Conservation (phyloP, 2,797 vertebrate genomes). For the Centropyge bicolor region DNA sequence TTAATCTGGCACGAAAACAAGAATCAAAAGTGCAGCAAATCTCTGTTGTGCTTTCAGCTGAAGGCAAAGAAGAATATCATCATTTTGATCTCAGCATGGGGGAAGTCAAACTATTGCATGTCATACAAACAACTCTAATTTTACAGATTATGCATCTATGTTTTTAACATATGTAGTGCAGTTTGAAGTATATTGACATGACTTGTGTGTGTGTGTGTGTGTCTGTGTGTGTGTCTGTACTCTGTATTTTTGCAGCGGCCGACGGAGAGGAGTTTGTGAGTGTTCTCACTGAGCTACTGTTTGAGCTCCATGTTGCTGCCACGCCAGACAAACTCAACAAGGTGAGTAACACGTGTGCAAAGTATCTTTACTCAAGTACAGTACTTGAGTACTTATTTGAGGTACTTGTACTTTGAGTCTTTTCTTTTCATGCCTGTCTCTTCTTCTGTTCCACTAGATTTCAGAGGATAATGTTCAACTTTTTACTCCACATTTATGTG, state of each 20-base stretch:
- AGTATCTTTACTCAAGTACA: neutral
- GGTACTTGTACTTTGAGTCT: neutral
- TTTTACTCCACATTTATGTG: neutral
- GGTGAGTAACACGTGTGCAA: conserved; percentile 78
- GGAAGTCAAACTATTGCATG: conserved; percentile 39
- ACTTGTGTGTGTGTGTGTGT: conserved; percentile 19
- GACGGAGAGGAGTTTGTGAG: conserved; percentile 92
- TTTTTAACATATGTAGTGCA: neutral
- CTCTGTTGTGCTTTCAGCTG: conserved; percentile 22
- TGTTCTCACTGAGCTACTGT: conserved; percentile 95
- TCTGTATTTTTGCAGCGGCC: conserved; percentile 68
- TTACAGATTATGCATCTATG: neutral
- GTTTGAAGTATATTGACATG: neutral
- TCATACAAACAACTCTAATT: conserved; percentile 24
- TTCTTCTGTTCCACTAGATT: neutral
- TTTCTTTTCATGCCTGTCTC: neutral
- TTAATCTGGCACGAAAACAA: conserved; percentile 39
- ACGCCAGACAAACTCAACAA: conserved; percentile 99
- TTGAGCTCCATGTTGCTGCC: conserved; percentile 96
- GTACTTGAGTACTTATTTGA: neutral
- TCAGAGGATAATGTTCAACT: neutral
- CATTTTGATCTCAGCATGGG: conserved; percentile 52
- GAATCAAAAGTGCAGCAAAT: conserved; percentile 20
- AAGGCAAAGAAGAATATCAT: conserved; percentile 20
- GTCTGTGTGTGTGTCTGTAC: conserved; percentile 28